Percentiles rank a stretch among this genome's conserved stretches.
Conservation (phyloP, 2,113 vertebrate genomes). For the Heterotilapia buettikoferi region DNA sequence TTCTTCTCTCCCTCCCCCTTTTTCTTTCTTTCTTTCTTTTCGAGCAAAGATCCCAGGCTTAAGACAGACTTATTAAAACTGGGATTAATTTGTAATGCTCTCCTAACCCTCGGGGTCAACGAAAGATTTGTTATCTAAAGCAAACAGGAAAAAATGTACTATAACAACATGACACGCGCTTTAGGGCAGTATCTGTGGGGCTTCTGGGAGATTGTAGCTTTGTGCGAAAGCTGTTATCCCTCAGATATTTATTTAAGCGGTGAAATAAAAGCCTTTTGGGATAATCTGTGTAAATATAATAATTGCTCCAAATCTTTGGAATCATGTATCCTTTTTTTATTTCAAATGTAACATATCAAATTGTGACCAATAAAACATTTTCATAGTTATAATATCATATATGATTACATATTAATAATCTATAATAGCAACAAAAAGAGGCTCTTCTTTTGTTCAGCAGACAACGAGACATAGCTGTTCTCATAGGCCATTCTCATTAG, state of each 20-base stretch:
- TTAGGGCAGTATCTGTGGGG: slow-evolving; percentile 34
- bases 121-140: slow-evolving; percentile 82
- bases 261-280: neutral
- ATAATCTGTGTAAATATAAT: neutral
- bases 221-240: slow-evolving; percentile 45
- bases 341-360: neutral
- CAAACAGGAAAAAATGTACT: slow-evolving; percentile 72
- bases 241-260: slow-evolving; percentile 28
- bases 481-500: slow-evolving; percentile 39
- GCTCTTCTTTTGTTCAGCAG: neutral
- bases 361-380: neutral
- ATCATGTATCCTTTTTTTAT: neutral
- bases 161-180: slow-evolving; percentile 45
- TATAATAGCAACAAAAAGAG: neutral
- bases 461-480: neutral
- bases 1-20: slow-evolving; percentile 52
- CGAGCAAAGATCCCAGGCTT: slow-evolving; percentile 83
- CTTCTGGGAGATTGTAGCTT: slow-evolving; percentile 45
- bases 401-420: neutral
- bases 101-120: slow-evolving; percentile 79
- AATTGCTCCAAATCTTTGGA: neutral
- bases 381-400: neutral
- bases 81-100: slow-evolving; percentile 98
- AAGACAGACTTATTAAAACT: slow-evolving; percentile 97
- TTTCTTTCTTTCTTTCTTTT: slow-evolving; percentile 51